Evolutionary conservation across 2,888 invertebrate species (phyloP), one percentile per base, ranked within the genome.

Genomic region (Gisinianus flammeolus): DNA sequence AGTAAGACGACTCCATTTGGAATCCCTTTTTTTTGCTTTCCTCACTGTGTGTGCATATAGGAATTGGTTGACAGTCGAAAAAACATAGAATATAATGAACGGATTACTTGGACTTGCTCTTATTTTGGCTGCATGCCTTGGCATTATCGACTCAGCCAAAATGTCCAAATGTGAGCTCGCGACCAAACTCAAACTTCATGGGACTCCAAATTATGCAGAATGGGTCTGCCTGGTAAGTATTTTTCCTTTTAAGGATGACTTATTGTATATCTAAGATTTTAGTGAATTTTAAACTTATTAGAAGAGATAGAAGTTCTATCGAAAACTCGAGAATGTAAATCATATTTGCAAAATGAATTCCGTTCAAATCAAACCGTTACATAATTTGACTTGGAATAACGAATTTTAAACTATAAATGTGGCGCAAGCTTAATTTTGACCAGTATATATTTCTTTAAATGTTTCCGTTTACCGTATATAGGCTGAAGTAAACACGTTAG

Each of bases 401-500:
- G n/a, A n/a, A n/a, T n/a, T n/a, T n/a, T n/a, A n/a, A n/a, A n/a
- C n/a, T n/a, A n/a, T n/a, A n/a, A n/a, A n/a, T n/a, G n/a, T n/a
- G n/a, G n/a, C n/a, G n/a, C n/a, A n/a, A n/a, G n/a, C n/a, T n/a
- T n/a, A n/a, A n/a, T n/a, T 6, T 64, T 64, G 24, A 64, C 6
- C 26, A 4, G 5, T 28, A 2, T 24, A 3, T 33, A 4, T 10
- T n/a, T 35, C 6, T 28, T 6, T 35, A 71, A 69, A 71, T 70
- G 35, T 44, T 1, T 77, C 71, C 71, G 64, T 77, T 30, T n/a
- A n/a, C n/a, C n/a, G n/a, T n/a, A n/a, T n/a, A n/a, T n/a, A n/a
- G n/a, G 77, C 77, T 35, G 77, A 77, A 30, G 77, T 71, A 2
- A 71, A 77, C 71, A 77, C 77, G n/a, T 24, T 44, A 24, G 77